Evolutionary conservation across 2,113 vertebrate species (phyloP).

Genomic region (Garra rufa): DNA sequence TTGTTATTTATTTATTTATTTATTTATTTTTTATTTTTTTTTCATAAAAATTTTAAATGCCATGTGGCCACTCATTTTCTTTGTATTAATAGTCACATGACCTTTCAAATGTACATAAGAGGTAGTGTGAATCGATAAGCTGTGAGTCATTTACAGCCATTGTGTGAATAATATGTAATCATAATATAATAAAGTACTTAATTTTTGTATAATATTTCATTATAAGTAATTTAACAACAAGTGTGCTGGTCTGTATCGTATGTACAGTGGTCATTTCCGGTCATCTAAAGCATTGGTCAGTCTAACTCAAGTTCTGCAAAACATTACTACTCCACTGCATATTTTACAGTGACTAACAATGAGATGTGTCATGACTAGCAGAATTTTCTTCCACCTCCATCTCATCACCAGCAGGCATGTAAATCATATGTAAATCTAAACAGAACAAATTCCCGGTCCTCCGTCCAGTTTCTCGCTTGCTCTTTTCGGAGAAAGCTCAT

Average conservation of each 20-base stretch:
- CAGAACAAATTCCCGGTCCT: not conserved
- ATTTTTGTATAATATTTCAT: not conserved
- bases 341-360: not conserved
- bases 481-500: not conserved
- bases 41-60: too few species aligned
- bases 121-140: too few species aligned
- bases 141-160: too few species aligned
- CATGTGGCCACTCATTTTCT: too few species aligned
- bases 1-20: too few species aligned
- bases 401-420: slow-evolving; percentile 30
- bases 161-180: too few species aligned
- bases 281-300: not conserved
- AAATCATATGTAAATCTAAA: slow-evolving; percentile 37
- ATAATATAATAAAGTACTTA: too few species aligned
- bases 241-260: not conserved
- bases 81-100: too few species aligned
- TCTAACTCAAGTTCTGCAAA: not conserved
- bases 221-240: not conserved
- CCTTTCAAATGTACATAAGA: too few species aligned
- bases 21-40: too few species aligned
- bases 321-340: not conserved
- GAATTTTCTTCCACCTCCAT: not conserved
- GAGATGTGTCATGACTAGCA: not conserved
- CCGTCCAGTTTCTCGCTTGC: not conserved
- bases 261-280: not conserved